Conservation (phyloP, 2,797 vertebrate species). For the Diglossa cyanea region DNA sequence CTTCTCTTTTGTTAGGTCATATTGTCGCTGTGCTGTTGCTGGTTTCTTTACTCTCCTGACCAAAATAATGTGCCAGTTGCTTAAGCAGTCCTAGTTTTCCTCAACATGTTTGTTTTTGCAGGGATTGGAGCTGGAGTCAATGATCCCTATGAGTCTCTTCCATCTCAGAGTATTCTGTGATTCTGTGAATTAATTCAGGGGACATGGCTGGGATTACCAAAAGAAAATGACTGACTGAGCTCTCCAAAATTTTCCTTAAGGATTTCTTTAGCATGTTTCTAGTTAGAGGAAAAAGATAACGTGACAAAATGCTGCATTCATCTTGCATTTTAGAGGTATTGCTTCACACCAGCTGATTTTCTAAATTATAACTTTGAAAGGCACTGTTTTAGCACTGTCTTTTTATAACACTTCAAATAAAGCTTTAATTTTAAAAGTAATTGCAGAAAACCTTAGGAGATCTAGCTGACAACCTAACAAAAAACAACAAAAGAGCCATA, state of each 20-base stretch:
- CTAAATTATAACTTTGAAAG: background rate
- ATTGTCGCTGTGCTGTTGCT: background rate
- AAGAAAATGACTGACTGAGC: constrained; percentile 42
- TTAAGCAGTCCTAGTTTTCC: constrained; percentile 33
- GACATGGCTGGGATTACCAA: background rate
- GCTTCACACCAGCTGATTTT: background rate
- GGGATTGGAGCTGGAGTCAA: background rate
- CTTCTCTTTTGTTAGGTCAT: constrained; percentile 14
- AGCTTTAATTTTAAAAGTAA: background rate
- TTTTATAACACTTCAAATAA: background rate
- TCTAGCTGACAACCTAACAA: background rate
- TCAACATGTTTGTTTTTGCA: background rate
- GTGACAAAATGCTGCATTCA: background rate
- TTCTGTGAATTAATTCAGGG: constrained; percentile 55
- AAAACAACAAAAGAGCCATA: background rate
- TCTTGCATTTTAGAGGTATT: constrained; percentile 2
- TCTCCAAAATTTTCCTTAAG: constrained; percentile 11
- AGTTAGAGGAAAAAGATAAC: constrained; percentile 45
- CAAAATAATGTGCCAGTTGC: constrained; percentile 26
- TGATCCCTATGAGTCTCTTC: background rate
- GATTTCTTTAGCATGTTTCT: constrained; percentile 48
- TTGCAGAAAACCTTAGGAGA: background rate
- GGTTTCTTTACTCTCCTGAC: constrained; percentile 31
- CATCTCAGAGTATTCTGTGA: background rate
- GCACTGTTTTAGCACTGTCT: background rate